These are phyloP conservation scores for Mycalesis mineus DNA, from an alignment of 2,888 invertebrate species.

Conservation along the genomic window DNA sequence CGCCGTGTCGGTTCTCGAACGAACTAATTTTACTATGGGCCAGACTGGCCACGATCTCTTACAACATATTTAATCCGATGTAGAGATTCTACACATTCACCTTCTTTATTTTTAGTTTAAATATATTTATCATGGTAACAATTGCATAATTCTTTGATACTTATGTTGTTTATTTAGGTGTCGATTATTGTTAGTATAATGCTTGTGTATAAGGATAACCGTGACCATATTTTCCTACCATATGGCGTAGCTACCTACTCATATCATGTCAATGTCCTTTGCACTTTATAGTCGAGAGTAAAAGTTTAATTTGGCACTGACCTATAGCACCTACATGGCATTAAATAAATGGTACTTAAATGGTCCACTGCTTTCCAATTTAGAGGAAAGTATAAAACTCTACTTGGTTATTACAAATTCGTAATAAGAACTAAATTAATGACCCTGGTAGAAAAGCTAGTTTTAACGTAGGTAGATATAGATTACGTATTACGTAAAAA, in stretches of 20 bases:
- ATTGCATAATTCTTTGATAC: constrained; percentile 15
- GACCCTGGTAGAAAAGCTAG: too few relatives aligned
- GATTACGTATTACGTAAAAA: too few relatives aligned
- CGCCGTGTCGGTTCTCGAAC: constrained; percentile 68
- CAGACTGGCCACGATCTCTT: constrained; percentile 45
- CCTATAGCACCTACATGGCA: too few relatives aligned
- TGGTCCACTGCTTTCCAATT: too few relatives aligned
- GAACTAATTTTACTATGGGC: constrained; percentile 73
- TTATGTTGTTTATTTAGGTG: background rate
- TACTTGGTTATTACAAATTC: too few relatives aligned
- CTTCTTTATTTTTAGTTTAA: constrained; percentile 31
- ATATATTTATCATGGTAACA: constrained; percentile 9
- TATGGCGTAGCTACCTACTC: background rate
- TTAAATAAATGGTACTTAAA: too few relatives aligned
- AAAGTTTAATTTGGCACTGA: too few relatives aligned
- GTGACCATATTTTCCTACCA: background rate
- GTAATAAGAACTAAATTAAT: too few relatives aligned
- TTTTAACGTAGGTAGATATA: too few relatives aligned
- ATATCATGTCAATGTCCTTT: background rate
- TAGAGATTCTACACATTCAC: constrained; percentile 40
- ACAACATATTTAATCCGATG: constrained; percentile 54
- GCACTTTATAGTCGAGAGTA: background rate
- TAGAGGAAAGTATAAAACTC: too few relatives aligned
- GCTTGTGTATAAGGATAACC: background rate
- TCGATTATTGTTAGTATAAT: too few relatives aligned